Evolutionary conservation across 2,888 invertebrate species (phyloP).

Genomic region (Xestia rhomboidea): DNA sequence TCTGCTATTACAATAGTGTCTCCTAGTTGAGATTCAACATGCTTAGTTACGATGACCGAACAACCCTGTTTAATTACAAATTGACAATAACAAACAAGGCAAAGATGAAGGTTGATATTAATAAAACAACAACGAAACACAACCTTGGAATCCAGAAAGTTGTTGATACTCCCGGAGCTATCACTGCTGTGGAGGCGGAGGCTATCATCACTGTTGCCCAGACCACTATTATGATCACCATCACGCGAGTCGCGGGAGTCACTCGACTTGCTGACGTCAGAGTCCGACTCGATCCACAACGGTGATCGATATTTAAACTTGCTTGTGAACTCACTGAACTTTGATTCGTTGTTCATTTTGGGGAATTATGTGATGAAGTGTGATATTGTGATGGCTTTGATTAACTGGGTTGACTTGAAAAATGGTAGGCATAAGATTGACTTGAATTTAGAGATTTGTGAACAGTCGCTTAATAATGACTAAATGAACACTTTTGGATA

Average conservation of each 20-base stretch:
- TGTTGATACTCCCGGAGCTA: conserved; percentile 87
- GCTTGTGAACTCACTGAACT: conserved; percentile 83
- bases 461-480: neutral
- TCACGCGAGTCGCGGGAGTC: conserved; percentile 61
- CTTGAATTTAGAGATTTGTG: neutral
- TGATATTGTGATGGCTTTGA: conserved; percentile 2
- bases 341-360: conserved; percentile 75
- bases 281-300: conserved; percentile 88
- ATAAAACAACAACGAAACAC: conserved; percentile 4
- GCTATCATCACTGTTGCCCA: conserved; percentile 81
- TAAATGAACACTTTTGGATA: neutral
- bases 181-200: conserved; percentile 77
- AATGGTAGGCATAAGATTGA: neutral
- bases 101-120: too few species aligned
- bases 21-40: neutral
- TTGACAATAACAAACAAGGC: too few species aligned
- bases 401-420: neutral
- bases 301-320: conserved; percentile 89
- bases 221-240: conserved; percentile 44
- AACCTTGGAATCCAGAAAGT: conserved; percentile 88
- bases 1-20: too few species aligned
- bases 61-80: neutral
- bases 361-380: neutral
- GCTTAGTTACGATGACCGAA: neutral
- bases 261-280: conserved; percentile 79